Base-by-base conservation (phyloP, 2,113 vertebrate genomes). In the Sakesphorus luctuosus region DNA sequence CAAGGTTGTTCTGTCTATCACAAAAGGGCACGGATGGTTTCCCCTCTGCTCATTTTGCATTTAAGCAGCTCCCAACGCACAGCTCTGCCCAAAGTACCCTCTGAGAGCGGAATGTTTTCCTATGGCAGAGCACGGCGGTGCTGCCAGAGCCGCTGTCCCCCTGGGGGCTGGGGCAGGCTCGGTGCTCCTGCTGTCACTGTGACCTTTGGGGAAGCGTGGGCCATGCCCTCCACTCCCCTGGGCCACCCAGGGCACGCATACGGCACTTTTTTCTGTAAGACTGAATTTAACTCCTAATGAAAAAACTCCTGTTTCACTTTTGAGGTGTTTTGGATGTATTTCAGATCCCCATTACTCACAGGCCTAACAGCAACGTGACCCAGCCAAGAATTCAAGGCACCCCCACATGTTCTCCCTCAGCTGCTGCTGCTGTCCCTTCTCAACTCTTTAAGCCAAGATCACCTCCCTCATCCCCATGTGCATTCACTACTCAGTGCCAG, bases 1-100 rank as follows among this genome's bases (percentile, higher is more conserved):
- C 73, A 58, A 67, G 93, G 71, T 49, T 43, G 75, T 46, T 92
- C 92, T 55, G 46, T 49, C 5, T 53, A 20, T 86, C 91, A 61
- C 79, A 69, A 83, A 82, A 92, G 87, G 93, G 75, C 94, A 94
- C 9, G 63, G 87, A 47, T 24, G 52, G 38, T 26, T 91, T 75
- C 56, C 83, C 55, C 67, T 83, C 55, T 31, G 47, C 24, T 83
- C 92, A 6, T 72, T 85, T 24, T 43, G 35, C 82, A 47, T 69
- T 61, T 35, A 67, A 55, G 87, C 61, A 80, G 50, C 72, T 84
- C 68, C 36, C 35, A 59, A 73, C 16, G 33, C 52, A 18, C 4
- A 28, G 26, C 49, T 15, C 47, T 10, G 65, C 69, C 26, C 93
- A 26, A 28, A n/a, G 11, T 7, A 5, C 7, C 50, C 67, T 49